These are phyloP conservation scores for Stomorhina lunata DNA, from an alignment of 2,888 invertebrate species.

Conservation along the genomic window DNA sequence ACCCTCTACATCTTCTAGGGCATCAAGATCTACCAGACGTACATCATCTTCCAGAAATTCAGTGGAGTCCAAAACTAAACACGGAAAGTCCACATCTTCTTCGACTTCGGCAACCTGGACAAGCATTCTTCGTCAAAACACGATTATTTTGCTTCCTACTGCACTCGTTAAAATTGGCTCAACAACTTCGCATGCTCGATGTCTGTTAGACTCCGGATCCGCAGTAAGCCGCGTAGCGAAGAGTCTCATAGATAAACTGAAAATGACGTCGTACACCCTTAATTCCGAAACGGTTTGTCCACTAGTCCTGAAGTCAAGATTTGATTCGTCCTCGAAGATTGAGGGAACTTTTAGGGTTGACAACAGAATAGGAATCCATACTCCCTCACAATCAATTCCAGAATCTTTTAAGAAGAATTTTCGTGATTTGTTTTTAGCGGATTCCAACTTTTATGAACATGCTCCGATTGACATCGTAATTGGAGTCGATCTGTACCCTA, in stretches of 20 bases:
- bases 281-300: background rate
- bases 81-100: too few species aligned
- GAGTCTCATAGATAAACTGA: background rate
- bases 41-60: too few species aligned
- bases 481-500: background rate
- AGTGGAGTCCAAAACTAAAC: too few species aligned
- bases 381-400: background rate
- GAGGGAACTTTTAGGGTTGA: slow-evolving; percentile 14
- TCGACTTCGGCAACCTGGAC: background rate
- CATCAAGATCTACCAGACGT: too few species aligned
- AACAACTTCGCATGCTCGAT: background rate
- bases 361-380: background rate
- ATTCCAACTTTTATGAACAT: background rate
- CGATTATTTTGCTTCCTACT: background rate
- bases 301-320: background rate
- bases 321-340: background rate
- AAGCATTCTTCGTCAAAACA: background rate
- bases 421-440: background rate
- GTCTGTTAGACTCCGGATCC: slow-evolving; percentile 6
- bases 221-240: background rate
- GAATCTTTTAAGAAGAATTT: background rate
- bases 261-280: background rate
- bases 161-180: background rate
- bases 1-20: too few species aligned
- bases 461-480: background rate